phyloP scores from a whole-genome alignment of 2,888 invertebrate species.

The Folsomia candida region DNA sequence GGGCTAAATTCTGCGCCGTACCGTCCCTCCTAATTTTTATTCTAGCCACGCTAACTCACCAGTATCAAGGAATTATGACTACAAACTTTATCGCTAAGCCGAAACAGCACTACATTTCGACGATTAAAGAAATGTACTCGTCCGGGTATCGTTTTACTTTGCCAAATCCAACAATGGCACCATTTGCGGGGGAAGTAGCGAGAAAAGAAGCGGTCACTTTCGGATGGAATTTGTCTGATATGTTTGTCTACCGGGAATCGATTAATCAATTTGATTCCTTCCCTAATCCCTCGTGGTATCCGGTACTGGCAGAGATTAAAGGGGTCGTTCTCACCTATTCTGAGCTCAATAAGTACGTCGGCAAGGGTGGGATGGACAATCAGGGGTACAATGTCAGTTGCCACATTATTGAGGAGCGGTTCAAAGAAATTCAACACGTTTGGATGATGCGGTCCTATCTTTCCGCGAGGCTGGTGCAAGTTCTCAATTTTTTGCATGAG shows the following conservation, averaged over 20 bases:
- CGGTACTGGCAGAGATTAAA: background rate
- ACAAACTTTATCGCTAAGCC: background rate
- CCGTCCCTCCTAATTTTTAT: background rate
- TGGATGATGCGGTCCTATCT: background rate
- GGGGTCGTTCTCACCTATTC: background rate
- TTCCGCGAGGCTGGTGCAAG: background rate
- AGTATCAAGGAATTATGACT: constrained; percentile 7
- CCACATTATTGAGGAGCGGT: background rate
- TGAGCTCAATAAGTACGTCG: background rate
- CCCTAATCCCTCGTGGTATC: background rate
- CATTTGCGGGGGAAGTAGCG: background rate
- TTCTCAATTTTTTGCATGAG: background rate
- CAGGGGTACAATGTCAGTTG: background rate
- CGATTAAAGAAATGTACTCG: background rate
- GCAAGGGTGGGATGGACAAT: background rate
- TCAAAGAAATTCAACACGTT: background rate
- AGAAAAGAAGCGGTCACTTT: background rate
- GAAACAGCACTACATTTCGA: background rate
- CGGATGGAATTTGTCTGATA: background rate
- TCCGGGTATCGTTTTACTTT: background rate
- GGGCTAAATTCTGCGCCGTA: too few species aligned
- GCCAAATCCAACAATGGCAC: background rate
- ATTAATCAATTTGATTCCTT: background rate
- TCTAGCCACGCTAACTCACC: background rate
- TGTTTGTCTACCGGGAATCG: background rate